phyloP scores from a whole-genome alignment of 2,888 invertebrate genomes.

The Synanthedon vespiformis region DNA sequence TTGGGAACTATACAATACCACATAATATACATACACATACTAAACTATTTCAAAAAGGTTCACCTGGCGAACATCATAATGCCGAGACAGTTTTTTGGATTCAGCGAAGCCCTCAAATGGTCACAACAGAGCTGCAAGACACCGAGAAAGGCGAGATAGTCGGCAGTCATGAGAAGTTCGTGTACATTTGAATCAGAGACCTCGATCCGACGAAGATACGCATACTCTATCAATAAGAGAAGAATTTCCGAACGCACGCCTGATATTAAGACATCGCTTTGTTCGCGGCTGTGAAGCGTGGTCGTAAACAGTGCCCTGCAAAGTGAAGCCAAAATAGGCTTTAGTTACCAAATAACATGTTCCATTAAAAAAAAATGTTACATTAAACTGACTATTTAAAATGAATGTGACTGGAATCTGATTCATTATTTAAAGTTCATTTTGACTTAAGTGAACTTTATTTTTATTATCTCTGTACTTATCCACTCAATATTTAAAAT shows the following conservation, averaged over 20 bases:
- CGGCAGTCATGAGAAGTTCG: slow-evolving; percentile 84
- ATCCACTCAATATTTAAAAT: no score
- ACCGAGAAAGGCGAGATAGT: slow-evolving; percentile 88
- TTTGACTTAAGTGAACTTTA: no score
- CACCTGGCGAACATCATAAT: slow-evolving; percentile 86
- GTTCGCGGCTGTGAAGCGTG: slow-evolving; percentile 75
- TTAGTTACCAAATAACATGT: neutral
- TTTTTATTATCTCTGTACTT: no score
- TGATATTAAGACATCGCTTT: slow-evolving; percentile 79
- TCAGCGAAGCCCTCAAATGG: slow-evolving; percentile 76
- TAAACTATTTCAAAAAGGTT: neutral
- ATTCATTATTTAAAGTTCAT: no score
- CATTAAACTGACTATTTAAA: no score
- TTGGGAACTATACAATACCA: no score
- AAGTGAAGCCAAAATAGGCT: neutral
- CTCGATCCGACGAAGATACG: slow-evolving; percentile 83
- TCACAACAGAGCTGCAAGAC: slow-evolving; percentile 85
- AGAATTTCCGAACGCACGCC: slow-evolving; percentile 84
- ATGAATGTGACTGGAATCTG: no score
- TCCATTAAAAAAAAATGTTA: no score
- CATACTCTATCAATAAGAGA: slow-evolving; percentile 83
- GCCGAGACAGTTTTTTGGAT: slow-evolving; percentile 84
- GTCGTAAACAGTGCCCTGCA: slow-evolving; percentile 85
- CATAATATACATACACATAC: neutral
- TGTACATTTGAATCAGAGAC: slow-evolving; percentile 84